phyloP scores from a whole-genome alignment of 2,113 vertebrate genomes.

The Paracyprichromis sp. region DNA sequence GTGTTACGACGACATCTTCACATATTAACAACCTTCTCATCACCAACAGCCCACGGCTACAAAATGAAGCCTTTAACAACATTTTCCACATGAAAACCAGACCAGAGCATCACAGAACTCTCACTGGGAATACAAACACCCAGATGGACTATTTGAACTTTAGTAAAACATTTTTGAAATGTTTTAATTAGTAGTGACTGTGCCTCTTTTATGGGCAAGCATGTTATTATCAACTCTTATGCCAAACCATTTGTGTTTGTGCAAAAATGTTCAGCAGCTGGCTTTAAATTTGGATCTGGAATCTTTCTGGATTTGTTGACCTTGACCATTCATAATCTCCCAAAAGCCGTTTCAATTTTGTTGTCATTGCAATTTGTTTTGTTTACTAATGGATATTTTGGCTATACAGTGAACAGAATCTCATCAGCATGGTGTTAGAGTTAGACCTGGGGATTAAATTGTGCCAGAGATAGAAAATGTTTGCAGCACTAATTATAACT shows the following conservation, averaged over 20 bases:
- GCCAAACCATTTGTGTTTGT: background rate
- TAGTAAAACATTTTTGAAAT: background rate
- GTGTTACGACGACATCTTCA: background rate
- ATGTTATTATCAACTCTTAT: background rate
- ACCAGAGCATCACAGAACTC: background rate
- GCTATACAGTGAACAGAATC: background rate
- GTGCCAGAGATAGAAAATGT: background rate
- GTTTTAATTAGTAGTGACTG: background rate
- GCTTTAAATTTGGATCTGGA: background rate
- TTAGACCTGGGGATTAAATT: background rate
- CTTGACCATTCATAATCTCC: background rate
- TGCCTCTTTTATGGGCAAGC: background rate
- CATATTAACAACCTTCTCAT: background rate
- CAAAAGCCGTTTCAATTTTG: background rate
- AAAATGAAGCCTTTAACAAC: background rate
- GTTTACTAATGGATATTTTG: background rate
- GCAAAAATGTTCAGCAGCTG: background rate
- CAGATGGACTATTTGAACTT: background rate
- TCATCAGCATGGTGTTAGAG: background rate
- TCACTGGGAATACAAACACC: background rate
- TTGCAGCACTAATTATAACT: background rate
- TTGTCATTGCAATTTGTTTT: background rate
- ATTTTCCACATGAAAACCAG: background rate
- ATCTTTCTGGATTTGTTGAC: background rate
- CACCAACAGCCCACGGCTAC: background rate